Conservation (phyloP, 2,888 invertebrate genomes). For the Schrankia costaestrigalis region DNA sequence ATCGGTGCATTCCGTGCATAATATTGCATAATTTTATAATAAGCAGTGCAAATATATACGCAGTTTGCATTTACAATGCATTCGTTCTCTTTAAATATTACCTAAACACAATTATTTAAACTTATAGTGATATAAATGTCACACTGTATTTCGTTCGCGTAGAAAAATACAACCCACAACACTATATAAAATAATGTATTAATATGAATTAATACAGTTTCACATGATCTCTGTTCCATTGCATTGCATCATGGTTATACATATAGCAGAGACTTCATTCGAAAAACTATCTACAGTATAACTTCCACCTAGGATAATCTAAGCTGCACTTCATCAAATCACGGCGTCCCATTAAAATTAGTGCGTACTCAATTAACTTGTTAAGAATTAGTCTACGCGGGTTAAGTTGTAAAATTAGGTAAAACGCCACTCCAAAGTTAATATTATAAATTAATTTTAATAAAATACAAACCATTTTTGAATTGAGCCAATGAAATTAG, state of each 20-base stretch:
- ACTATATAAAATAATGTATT: no score
- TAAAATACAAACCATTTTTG: constrained; percentile 39
- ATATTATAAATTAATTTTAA: constrained; percentile 32
- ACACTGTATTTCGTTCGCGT: no score
- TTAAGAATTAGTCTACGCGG: constrained; percentile 37
- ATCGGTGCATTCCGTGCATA: constrained; percentile 70
- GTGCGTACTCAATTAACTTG: constrained; percentile 33
- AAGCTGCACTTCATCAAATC: constrained; percentile 57
- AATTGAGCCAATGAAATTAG: constrained; percentile 42
- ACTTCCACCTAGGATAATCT: constrained; percentile 38
- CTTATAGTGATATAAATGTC: no score
- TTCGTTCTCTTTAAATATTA: constrained; percentile 18
- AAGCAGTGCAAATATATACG: constrained; percentile 75
- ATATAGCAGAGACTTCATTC: no score
- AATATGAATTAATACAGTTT: no score
- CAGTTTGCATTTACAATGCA: constrained; percentile 43
- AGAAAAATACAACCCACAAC: not conserved
- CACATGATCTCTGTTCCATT: no score
- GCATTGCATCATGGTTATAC: no score
- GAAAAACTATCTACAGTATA: constrained; percentile 15
- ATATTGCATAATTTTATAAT: constrained; percentile 59
- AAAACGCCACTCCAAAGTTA: constrained; percentile 42
- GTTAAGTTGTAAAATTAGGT: constrained; percentile 39
- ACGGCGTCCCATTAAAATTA: constrained; percentile 16
- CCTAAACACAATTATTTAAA: no score